Conservation (phyloP, 2,797 vertebrate species). For the Macropus fuliginosus region DNA sequence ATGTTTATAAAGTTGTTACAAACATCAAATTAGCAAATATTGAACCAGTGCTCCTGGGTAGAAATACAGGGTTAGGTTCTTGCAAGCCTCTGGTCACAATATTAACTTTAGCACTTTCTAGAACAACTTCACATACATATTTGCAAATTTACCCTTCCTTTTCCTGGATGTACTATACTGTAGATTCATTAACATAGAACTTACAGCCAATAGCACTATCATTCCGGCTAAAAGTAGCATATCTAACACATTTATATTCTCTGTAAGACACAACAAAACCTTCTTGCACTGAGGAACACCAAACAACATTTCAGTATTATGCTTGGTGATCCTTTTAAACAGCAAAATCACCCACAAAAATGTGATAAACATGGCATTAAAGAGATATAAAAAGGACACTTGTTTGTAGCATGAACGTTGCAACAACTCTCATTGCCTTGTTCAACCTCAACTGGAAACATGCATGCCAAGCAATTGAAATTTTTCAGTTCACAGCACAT, state of each 20-base stretch:
- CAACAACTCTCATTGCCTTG: background rate
- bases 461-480: background rate
- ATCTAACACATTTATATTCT: background rate
- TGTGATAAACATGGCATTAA: background rate
- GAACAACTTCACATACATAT: background rate
- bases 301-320: background rate
- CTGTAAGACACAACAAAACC: background rate
- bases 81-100: background rate
- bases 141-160: background rate
- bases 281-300: background rate
- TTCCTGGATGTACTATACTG: background rate
- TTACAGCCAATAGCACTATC: background rate
- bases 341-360: background rate
- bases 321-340: background rate
- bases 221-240: background rate
- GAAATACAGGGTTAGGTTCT: background rate
- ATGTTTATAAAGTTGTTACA: background rate
- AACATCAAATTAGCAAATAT: background rate
- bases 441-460: background rate
- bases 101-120: background rate
- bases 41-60: background rate
- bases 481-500: background rate
- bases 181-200: background rate
- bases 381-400: background rate
- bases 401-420: background rate